Conservation (phyloP, 1,140 invertebrate genomes). For the Apis mellifera region Amel_HAv3.1 CM009935.2:8597001-8597500, state of each 20-base stretch:
- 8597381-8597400: too few relatives aligned
- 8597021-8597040: conserved; percentile 2
- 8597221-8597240: neutral
- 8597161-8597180: neutral
- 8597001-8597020: neutral
- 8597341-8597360: too few relatives aligned
- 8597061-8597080: neutral
- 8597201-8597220: conserved; percentile 23
- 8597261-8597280: conserved; percentile 29
- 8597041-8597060: conserved; percentile 11
- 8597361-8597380: too few relatives aligned
- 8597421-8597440: too few relatives aligned
- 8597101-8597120: conserved; percentile 10
- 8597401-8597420: too few relatives aligned
- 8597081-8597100: neutral
- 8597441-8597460: too few relatives aligned
- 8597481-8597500: too few relatives aligned
- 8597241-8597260: neutral
- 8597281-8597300: neutral
- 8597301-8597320: too few relatives aligned
- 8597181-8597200: neutral
- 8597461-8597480: too few relatives aligned
- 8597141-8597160: conserved; percentile 3
- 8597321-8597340: too few relatives aligned
- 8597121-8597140: conserved; percentile 32